Evolutionary conservation across 2,888 invertebrate species (phyloP).

Genomic region (Aphodius sticticus): DNA sequence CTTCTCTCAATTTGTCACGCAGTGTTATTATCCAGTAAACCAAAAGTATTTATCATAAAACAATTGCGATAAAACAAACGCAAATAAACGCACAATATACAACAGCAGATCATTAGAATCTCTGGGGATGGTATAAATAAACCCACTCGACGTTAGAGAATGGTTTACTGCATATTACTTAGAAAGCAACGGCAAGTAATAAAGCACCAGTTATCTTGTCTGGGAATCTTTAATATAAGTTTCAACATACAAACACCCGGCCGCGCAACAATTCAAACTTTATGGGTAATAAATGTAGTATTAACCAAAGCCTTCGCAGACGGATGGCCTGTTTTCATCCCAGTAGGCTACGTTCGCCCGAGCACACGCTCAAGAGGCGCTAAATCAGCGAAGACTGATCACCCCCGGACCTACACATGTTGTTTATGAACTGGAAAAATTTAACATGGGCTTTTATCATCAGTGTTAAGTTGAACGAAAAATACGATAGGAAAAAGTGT

Average conservation of each 20-base stretch:
- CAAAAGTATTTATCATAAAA: not conserved
- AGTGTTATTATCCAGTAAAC: no score
- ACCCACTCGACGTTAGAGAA: not conserved
- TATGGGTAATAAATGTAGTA: constrained; percentile 4
- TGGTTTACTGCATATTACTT: not conserved
- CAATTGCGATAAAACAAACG: not conserved
- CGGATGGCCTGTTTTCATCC: not conserved
- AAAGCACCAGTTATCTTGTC: not conserved
- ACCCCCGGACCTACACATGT: not conserved
- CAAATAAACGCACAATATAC: not conserved
- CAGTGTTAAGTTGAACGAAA: not conserved
- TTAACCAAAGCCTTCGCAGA: not conserved
- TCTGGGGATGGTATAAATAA: not conserved
- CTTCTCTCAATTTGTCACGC: no score
- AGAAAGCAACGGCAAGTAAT: not conserved
- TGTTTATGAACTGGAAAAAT: constrained; percentile 1
- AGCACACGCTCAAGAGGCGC: not conserved
- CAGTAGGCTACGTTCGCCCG: not conserved
- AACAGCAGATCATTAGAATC: not conserved
- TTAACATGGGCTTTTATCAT: not conserved
- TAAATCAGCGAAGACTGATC: not conserved
- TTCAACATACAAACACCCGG: not conserved
- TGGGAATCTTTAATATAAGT: not conserved
- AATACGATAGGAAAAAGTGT: not conserved
- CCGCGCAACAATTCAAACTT: not conserved